Percentiles rank a stretch among this genome's conserved stretches.
phyloP scores from a whole-genome alignment of 2,888 invertebrate species.

The Pachydiplax longipennis region DNA sequence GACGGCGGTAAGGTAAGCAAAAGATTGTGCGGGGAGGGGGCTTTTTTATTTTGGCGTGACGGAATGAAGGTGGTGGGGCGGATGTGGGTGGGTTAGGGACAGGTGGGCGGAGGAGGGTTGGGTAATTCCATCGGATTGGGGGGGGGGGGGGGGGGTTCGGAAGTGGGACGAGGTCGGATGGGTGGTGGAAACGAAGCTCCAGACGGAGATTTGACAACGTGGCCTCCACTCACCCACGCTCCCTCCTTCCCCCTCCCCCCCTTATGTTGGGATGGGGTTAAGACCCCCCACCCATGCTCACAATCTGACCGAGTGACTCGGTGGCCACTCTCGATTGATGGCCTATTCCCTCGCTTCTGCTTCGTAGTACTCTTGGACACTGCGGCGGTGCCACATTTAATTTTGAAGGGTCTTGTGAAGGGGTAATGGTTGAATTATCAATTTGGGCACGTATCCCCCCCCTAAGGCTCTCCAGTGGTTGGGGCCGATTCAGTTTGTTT shows the following conservation, averaged over 20 bases:
- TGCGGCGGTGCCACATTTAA: background rate
- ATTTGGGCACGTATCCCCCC: too few species aligned
- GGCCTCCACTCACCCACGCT: slow-evolving; percentile 22
- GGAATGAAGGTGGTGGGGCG: slow-evolving; percentile 51
- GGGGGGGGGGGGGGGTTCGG: slow-evolving; percentile 57
- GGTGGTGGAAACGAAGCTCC: slow-evolving; percentile 54
- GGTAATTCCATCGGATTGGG: slow-evolving; percentile 8
- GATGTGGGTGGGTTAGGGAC: slow-evolving; percentile 46
- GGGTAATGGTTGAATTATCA: too few species aligned
- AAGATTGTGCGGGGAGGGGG: background rate
- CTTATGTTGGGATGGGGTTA: background rate
- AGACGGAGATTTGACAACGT: slow-evolving; percentile 37
- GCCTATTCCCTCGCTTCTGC: background rate
- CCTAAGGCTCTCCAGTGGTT: too few species aligned
- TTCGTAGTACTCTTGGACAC: background rate
- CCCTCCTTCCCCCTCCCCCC: background rate
- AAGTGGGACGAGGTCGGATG: slow-evolving; percentile 63
- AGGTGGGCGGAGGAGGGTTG: slow-evolving; percentile 38
- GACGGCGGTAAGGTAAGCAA: background rate
- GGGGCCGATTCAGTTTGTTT: too few species aligned
- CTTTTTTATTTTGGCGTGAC: background rate
- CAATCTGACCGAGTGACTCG: background rate
- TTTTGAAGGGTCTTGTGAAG: background rate
- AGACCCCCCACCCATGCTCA: background rate
- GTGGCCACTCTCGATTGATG: background rate